phyloP scores from a whole-genome alignment of 2,113 vertebrate genomes.

The Columba janthina region DNA sequence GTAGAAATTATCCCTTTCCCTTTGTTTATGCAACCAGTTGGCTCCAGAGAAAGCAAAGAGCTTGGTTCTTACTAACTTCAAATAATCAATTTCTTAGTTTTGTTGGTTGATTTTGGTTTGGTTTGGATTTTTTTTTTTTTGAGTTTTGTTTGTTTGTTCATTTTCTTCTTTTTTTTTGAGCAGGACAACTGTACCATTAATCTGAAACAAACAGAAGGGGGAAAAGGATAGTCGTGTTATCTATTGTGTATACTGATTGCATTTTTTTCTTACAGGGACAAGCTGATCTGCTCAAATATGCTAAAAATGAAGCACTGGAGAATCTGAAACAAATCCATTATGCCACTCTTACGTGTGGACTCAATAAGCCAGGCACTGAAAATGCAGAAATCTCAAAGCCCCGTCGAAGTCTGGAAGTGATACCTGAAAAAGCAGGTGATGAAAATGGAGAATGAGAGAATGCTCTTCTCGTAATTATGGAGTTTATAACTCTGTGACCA shows the following conservation, averaged over 20 bases:
- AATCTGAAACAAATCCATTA: slow-evolving; percentile 97
- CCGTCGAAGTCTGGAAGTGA: slow-evolving; percentile 85
- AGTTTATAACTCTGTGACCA: slow-evolving; percentile 76
- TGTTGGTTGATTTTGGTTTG: neutral
- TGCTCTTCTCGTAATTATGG: neutral
- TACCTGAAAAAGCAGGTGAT: slow-evolving; percentile 86
- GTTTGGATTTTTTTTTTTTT: neutral
- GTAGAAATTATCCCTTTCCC: neutral
- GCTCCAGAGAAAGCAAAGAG: neutral
- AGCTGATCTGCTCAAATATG: slow-evolving; percentile 93
- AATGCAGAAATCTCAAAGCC: slow-evolving; percentile 68
- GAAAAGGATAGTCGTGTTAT: neutral
- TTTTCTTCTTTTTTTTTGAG: neutral
- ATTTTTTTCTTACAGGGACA: slow-evolving; percentile 83
- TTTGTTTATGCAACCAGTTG: neutral
- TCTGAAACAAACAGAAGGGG: neutral
- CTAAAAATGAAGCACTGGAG: slow-evolving; percentile 91
- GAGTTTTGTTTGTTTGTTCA: neutral
- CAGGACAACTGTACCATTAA: neutral
- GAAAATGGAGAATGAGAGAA: slow-evolving; percentile 80
- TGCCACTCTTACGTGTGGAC: slow-evolving; percentile 87
- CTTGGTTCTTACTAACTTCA: neutral
- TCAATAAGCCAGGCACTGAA: slow-evolving; percentile 84
- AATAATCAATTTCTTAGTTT: neutral
- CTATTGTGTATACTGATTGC: neutral